Conservation (phyloP, 2,888 invertebrate species). For the Nasonia oneida region DNA sequence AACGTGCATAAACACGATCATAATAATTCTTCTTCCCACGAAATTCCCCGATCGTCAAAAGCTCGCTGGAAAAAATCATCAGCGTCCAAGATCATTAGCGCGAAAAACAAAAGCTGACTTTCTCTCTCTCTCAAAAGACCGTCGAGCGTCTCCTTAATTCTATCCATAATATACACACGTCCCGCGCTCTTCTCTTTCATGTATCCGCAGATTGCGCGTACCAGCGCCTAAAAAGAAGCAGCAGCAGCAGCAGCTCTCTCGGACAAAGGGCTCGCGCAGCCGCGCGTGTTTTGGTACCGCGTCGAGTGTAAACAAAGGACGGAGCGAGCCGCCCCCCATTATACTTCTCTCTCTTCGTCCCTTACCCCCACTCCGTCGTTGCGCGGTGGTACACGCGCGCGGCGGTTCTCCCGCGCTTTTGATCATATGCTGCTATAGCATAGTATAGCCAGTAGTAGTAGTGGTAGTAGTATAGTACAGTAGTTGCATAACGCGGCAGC, state of each 20-base stretch:
- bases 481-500: neutral
- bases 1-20: neutral
- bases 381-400: neutral
- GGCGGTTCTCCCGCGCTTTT: constrained; percentile 17
- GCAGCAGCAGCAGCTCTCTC: neutral
- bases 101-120: no score
- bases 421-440: neutral
- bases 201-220: neutral
- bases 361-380: neutral
- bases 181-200: neutral
- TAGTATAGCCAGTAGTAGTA: neutral
- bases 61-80: neutral
- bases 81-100: no score
- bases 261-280: neutral
- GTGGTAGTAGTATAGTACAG: neutral
- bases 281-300: constrained; percentile 42
- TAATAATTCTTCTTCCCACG: neutral
- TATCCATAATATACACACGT: constrained; percentile 29
- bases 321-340: constrained; percentile 8
- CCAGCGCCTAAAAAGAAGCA: constrained; percentile 8
- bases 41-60: neutral
- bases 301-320: constrained; percentile 53
- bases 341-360: constrained; percentile 1
- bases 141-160: constrained; percentile 14
- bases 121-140: no score